These are phyloP conservation scores for Sarcophaga carnaria DNA, from an alignment of 2,888 invertebrate species.

Conservation along the genomic window DNA sequence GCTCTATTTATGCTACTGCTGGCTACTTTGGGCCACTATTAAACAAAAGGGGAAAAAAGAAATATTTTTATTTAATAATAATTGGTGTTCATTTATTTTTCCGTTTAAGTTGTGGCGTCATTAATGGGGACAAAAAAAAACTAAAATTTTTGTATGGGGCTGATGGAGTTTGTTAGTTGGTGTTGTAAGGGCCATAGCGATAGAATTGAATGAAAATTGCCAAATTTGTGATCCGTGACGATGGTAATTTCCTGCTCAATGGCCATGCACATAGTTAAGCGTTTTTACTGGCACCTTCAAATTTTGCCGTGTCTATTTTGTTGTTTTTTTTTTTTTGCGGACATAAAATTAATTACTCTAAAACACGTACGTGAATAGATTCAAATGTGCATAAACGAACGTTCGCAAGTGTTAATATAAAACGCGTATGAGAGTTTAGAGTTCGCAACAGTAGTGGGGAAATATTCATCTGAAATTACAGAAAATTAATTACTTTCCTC, in stretches of 20 bases:
- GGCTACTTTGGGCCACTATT: neutral
- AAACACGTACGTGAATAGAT: neutral
- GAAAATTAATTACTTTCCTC: neutral
- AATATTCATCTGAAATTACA: neutral
- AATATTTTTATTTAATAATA: slow-evolving; percentile 36
- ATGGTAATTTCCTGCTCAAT: slow-evolving; percentile 72
- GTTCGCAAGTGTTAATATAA: neutral
- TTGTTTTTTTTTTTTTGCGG: neutral
- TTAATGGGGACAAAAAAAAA: neutral
- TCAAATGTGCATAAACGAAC: neutral
- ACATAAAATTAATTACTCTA: slow-evolving; percentile 41
- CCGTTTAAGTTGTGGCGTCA: neutral
- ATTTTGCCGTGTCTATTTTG: neutral
- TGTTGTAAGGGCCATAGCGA: neutral
- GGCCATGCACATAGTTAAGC: slow-evolving; percentile 65
- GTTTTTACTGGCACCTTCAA: slow-evolving; percentile 45
- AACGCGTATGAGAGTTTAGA: neutral
- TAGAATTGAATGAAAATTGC: slow-evolving; percentile 53
- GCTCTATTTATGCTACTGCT: slow-evolving; percentile 24
- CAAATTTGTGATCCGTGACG: slow-evolving; percentile 71
- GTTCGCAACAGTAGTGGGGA: neutral
- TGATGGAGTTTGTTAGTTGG: neutral
- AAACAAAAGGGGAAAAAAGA: neutral
- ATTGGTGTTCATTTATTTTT: slow-evolving; percentile 38
- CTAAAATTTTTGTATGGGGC: neutral